Base-by-base conservation (phyloP, 2,113 vertebrate genomes). In the Poeciliopsis prolifica region DNA sequence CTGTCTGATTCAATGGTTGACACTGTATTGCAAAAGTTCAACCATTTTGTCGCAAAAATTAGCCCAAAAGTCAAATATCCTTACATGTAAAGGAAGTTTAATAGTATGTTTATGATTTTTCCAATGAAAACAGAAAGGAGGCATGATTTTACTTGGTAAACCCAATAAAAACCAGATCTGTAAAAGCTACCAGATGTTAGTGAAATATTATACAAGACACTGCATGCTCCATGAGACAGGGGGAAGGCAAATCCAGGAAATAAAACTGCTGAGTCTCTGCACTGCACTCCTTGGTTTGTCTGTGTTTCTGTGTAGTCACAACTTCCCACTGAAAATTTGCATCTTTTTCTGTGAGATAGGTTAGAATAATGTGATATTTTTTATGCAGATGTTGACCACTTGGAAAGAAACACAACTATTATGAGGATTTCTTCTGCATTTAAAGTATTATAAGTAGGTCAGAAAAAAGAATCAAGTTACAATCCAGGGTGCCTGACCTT, bases 141-240 rank as follows among this genome's bases (percentile, higher is more conserved):
- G 37, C 29, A 67, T 65, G 79, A 69, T 85, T 91, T 86, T 75
- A 79, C 78, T 84, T 60, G 60, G 72, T 71, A 85, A 66, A 75
- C 73, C 54, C 74, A 80, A 85, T 91, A 90, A 91, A 66, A 87
- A 72, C 58, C 11, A 51, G 70, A 78, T 67, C 76, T 82, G 89
- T 92, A 92, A 92, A 92, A 89, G 89, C 86, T 86, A 89, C 87
- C 91, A 94, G 91, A 93, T 91, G 92, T 91, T 74, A 65, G 79
- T 76, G 88, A 90, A 92, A 91, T 88, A 88, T 88, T 85, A 90
- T 85, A 90, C 90, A 88, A 79, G 86, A 86, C 75, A 74, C 80
- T 81, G 82, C 87, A 89, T 78, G 89, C 78, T 90, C 33, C 74
- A 69, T 13, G 31, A 82, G 88, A 86, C 77, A 72, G 61, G 72